Evolutionary conservation across 2,113 vertebrate genomes (phyloP).

Genomic region (Empidonax traillii): DNA sequence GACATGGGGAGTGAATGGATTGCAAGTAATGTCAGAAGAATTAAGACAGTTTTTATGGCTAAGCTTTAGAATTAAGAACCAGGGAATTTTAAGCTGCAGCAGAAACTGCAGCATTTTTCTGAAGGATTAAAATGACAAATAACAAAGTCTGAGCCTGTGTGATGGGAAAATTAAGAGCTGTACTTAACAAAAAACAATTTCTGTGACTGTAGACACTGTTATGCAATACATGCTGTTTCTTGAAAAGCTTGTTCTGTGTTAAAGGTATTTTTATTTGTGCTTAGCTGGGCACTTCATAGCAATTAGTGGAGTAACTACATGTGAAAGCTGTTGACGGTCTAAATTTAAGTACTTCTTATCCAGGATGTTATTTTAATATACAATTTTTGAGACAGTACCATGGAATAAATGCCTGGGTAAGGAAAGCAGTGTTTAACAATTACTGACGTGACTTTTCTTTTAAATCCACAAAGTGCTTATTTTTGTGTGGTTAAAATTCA

Average conservation of each 20-base stretch:
- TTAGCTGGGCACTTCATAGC: background rate
- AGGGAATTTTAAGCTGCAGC: conserved; percentile 4
- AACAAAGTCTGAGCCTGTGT: background rate
- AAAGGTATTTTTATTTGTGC: background rate
- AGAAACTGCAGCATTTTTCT: background rate
- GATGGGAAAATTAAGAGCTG: background rate
- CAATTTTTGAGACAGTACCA: background rate
- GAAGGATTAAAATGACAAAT: background rate
- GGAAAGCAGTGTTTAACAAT: background rate
- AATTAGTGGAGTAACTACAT: background rate
- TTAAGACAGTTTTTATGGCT: background rate
- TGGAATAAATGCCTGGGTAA: background rate
- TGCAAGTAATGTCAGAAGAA: background rate
- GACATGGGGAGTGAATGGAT: background rate
- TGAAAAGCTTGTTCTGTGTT: background rate
- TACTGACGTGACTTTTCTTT: background rate
- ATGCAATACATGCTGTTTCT: background rate
- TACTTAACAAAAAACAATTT: background rate
- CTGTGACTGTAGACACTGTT: background rate
- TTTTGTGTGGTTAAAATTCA: background rate
- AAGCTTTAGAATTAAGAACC: background rate
- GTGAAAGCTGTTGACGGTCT: background rate
- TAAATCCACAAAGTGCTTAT: background rate
- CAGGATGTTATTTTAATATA: background rate
- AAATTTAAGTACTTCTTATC: background rate